phyloP scores from a whole-genome alignment of 2,113 vertebrate genomes.

The Scatophagus argus region DNA sequence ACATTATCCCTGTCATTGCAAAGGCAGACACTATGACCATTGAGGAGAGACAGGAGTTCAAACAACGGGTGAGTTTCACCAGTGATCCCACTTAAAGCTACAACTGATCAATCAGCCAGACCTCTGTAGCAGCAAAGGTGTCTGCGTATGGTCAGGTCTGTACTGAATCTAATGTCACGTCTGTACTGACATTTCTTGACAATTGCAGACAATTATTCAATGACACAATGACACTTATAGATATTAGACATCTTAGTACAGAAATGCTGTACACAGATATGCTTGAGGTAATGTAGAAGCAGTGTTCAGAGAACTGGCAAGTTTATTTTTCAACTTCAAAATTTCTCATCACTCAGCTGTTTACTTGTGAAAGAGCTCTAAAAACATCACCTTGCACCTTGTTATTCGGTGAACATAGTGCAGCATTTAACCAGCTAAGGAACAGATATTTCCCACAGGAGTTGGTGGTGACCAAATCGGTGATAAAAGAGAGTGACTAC shows the following conservation, averaged over 20 bases:
- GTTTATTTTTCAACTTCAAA: background rate
- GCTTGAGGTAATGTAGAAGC: background rate
- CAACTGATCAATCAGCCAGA: background rate
- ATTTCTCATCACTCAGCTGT: background rate
- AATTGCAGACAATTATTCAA: no score
- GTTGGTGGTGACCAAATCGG: background rate
- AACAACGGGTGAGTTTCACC: slow-evolving; percentile 89
- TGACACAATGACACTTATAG: background rate
- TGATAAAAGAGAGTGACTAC: background rate
- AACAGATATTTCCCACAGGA: background rate
- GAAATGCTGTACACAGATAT: background rate
- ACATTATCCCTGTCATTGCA: slow-evolving; percentile 96
- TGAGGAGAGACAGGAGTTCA: slow-evolving; percentile 96
- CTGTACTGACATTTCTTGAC: background rate
- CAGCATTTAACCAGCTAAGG: background rate
- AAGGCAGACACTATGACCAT: slow-evolving; percentile 97
- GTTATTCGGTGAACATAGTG: no score
- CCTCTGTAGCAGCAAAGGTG: background rate
- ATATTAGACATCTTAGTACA: background rate
- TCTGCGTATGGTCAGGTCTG: background rate
- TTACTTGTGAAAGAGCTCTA: background rate
- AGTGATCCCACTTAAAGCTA: background rate
- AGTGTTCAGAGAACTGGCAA: background rate
- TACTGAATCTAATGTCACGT: background rate
- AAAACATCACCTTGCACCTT: no score